These are phyloP conservation scores for Actinia equina DNA, from an alignment of 64 coral and sea anemone species.

Conservation along the genomic window DNA sequence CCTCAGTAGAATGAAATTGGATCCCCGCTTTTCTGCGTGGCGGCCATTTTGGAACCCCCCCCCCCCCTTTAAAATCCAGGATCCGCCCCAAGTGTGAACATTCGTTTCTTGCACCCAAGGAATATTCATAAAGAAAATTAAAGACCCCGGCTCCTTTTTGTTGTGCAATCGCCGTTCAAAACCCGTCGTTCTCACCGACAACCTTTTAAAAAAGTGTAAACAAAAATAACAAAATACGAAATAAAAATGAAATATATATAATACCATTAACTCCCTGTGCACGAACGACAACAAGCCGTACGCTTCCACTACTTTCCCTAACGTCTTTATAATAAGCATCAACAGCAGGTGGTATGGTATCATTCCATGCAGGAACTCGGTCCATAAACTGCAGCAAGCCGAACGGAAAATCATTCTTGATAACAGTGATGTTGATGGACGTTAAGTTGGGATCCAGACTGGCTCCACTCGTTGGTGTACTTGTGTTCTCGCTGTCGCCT, in stretches of 20 bases:
- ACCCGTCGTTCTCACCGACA: too few relatives aligned
- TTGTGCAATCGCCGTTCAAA: too few relatives aligned
- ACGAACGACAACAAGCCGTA: conserved; percentile 57
- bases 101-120: too few relatives aligned
- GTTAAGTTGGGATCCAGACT: conserved; percentile 66
- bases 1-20: too few relatives aligned
- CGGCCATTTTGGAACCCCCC: too few relatives aligned
- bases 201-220: too few relatives aligned
- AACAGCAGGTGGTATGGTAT: conserved; percentile 24
- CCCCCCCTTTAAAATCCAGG: too few relatives aligned
- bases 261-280: conserved; percentile 78
- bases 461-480: conserved; percentile 87
- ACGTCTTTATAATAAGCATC: conserved; percentile 57
- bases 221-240: too few relatives aligned
- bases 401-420: conserved; percentile 65
- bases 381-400: conserved; percentile 87
- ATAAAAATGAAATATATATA: not conserved
- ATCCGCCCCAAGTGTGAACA: too few relatives aligned
- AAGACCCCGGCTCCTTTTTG: too few relatives aligned
- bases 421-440: conserved; percentile 72
- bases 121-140: too few relatives aligned
- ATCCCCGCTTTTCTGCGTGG: too few relatives aligned
- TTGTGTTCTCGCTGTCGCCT: conserved; percentile 49
- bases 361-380: conserved; percentile 38
- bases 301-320: conserved; percentile 66